phyloP scores from a whole-genome alignment of 2,797 vertebrate genomes.

The Capromys pilorides region DNA sequence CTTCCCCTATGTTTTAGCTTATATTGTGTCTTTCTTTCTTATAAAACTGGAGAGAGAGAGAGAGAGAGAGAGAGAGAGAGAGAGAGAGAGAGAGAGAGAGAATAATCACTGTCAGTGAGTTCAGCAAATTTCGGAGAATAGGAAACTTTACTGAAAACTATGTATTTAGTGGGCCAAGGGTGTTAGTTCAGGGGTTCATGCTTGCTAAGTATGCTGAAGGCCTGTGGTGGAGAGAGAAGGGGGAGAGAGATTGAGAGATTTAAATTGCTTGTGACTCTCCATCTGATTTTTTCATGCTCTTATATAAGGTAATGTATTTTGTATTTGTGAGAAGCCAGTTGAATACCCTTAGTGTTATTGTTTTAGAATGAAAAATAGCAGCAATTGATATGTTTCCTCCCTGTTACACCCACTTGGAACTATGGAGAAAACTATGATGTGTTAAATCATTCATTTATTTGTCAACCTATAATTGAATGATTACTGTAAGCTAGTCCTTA shows the following conservation, averaged over 20 bases:
- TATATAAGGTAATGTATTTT: background rate
- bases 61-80: too few species aligned
- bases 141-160: constrained; percentile 31
- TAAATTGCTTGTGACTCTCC: constrained; percentile 23
- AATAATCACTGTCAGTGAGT: background rate
- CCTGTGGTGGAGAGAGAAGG: background rate
- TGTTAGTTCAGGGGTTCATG: background rate
- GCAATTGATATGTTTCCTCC: constrained; percentile 20
- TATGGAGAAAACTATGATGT: constrained; percentile 10
- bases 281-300: background rate
- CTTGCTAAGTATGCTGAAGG: background rate
- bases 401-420: constrained; percentile 13
- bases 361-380: constrained; percentile 58
- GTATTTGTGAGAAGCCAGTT: background rate
- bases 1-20: background rate
- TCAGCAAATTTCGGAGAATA: constrained; percentile 11
- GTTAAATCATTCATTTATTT: constrained; percentile 54
- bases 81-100: too few species aligned
- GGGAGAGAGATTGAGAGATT: background rate
- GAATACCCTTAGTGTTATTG: background rate
- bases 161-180: background rate
- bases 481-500: constrained; percentile 36
- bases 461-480: constrained; percentile 33
- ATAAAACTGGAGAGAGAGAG: background rate
- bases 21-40: constrained; percentile 24